These are phyloP conservation scores for Ceratosolen solmsi DNA, from an alignment of 1,140 invertebrate genomes.

Conservation along the genomic window DNA sequence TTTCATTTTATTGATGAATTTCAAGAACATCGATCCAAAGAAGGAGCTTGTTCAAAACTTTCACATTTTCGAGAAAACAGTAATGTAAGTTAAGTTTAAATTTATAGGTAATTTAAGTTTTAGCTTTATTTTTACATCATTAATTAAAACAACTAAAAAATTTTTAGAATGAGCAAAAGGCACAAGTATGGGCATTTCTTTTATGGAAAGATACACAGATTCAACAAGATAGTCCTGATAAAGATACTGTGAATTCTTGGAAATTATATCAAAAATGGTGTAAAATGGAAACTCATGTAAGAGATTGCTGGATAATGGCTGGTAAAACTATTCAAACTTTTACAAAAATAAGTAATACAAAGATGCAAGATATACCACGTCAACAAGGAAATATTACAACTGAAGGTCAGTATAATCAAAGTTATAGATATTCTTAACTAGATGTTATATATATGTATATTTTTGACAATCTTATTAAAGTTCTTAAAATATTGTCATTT, in stretches of 20 bases:
- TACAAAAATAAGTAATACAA: constrained; percentile 74
- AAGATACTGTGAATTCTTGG: constrained; percentile 78
- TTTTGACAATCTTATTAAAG: neutral
- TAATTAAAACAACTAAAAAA: constrained; percentile 39
- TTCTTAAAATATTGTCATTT: neutral
- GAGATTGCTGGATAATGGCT: constrained; percentile 84
- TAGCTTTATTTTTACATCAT: constrained; percentile 6
- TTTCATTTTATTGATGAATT: constrained; percentile 87
- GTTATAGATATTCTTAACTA: neutral
- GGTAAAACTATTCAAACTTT: constrained; percentile 83
- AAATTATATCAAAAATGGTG: constrained; percentile 87
- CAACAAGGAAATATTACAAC: constrained; percentile 56
- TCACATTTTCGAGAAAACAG: constrained; percentile 69
- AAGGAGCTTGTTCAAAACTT: constrained; percentile 66
- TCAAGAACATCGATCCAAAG: constrained; percentile 76
- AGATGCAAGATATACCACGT: constrained; percentile 68
- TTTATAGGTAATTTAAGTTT: neutral
- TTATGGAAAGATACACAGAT: constrained; percentile 84
- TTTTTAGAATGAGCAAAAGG: constrained; percentile 81
- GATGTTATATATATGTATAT: neutral
- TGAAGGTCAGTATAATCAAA: constrained; percentile 56
- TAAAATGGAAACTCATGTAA: constrained; percentile 80
- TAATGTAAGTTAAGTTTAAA: constrained; percentile 62
- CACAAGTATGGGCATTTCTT: constrained; percentile 87
- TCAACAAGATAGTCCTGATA: constrained; percentile 74